These are phyloP conservation scores for Archivesica marissinica DNA, from an alignment of 1,140 invertebrate genomes.

Conservation along the genomic window DNA sequence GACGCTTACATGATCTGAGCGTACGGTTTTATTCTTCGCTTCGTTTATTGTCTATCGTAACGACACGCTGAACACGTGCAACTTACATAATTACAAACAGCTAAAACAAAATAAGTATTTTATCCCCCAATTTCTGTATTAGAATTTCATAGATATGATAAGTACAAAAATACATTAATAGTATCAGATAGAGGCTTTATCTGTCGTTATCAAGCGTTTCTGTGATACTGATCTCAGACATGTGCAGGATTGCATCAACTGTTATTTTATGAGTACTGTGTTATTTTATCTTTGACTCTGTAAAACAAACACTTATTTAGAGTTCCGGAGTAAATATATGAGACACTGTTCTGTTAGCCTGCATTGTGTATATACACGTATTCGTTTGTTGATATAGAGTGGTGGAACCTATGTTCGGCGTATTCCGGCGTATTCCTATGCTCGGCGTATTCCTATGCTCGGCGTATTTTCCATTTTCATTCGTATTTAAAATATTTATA, in stretches of 20 bases:
- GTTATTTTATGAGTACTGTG: background rate
- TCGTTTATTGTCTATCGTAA: background rate
- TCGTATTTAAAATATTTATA: too few relatives aligned
- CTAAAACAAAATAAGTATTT: conserved; percentile 21
- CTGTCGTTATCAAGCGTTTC: conserved; percentile 2
- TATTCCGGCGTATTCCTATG: too few relatives aligned
- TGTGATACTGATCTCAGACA: conserved; percentile 32
- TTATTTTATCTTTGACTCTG: conserved; percentile 35
- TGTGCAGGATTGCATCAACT: conserved; percentile 33
- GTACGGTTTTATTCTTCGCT: background rate
- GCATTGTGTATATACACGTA: too few relatives aligned
- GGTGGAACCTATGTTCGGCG: too few relatives aligned
- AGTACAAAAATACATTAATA: conserved; percentile 31
- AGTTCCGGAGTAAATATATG: too few relatives aligned
- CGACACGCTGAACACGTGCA: conserved; percentile 1
- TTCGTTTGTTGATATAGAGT: too few relatives aligned
- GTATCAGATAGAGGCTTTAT: conserved; percentile 45
- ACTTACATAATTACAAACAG: conserved; percentile 7
- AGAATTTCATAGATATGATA: conserved; percentile 34
- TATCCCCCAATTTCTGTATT: conserved; percentile 31
- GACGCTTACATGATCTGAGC: background rate
- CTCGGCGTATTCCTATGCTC: too few relatives aligned
- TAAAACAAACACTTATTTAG: too few relatives aligned
- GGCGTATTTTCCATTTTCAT: too few relatives aligned
- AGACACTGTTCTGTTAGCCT: too few relatives aligned